Conservation (phyloP, 2,888 invertebrate species). For the Parelbella ahira region DNA sequence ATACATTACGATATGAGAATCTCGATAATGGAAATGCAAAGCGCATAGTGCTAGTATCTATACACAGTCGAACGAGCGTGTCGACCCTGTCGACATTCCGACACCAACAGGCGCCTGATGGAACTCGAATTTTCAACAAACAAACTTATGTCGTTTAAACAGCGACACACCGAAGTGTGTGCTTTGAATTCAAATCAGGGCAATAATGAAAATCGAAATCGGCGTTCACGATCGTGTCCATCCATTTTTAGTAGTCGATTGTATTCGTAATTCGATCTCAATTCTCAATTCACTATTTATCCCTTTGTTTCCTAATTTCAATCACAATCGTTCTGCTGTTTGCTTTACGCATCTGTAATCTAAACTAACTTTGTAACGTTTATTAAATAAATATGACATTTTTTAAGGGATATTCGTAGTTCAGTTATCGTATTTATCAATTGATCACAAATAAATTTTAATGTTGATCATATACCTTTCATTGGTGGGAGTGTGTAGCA, state of each 20-base stretch:
- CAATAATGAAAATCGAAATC: conserved; percentile 56
- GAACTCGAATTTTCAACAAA: conserved; percentile 48
- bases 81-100: conserved; percentile 54
- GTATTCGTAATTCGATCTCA: conserved; percentile 7
- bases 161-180: conserved; percentile 62
- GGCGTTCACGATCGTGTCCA: conserved; percentile 13
- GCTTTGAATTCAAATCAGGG: conserved; percentile 70
- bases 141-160: conserved; percentile 67
- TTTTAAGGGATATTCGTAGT: no score
- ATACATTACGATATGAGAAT: conserved; percentile 20
- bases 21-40: conserved; percentile 19
- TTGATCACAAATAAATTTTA: conserved; percentile 2
- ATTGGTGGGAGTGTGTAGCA: conserved; percentile 26
- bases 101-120: conserved; percentile 36
- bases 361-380: no score
- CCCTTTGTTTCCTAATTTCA: not conserved
- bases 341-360: no score
- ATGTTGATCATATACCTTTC: conserved; percentile 18
- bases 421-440: no score
- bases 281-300: not conserved
- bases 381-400: no score
- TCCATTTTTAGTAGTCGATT: conserved; percentile 17
- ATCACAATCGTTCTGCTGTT: no score
- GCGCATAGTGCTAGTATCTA: conserved; percentile 32
- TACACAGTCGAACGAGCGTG: no score